Base-by-base conservation (phyloP, 2,888 invertebrate genomes). In the Scaptomyza polygonia region DNA sequence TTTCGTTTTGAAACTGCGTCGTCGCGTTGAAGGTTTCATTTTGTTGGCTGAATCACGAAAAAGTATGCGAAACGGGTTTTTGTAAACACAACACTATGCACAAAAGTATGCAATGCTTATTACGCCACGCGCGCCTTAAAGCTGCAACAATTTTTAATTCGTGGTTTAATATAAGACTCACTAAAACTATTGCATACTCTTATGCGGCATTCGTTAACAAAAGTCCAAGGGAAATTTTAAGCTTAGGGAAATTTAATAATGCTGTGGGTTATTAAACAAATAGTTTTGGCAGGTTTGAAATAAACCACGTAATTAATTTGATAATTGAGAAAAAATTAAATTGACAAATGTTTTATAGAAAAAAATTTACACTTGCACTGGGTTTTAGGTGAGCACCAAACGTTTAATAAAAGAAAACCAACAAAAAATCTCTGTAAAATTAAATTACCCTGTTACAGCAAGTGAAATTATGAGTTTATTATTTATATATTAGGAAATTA, bases 1-100 rank as follows among this genome's bases (percentile, higher is more conserved):
- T 79, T 91, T 91, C 30, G 88, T 88, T 76, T 90, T 91, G 61
- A 90, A 89, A 77, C 91, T 91, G 65, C 86, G 90, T 36, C 91
- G 90, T 66, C 91, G 83, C 55, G 91, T 88, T 53, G 89, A 89
- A 56, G 91, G 80, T 80, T 90, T 91, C 81, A 90, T 78, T 62
- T 36, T 52, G 30, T 3, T n/a, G 14, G 27, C 52, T 42, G 65
- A 25, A 18, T 27, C 8, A 47, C n/a, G 5, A 18, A 45, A 59
- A 67, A 67, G 42, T 72, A 76, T 69, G 86, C 86, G 47, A 58
- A 58, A 1, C 30, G n/a, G n/a, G 27, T 57, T 49, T 67, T 11
- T 7, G 14, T 21, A 39, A 7, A 8, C 7, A 34, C 21, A 14
- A 27, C 16, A 5, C 8, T 8, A 3, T 2, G 55, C 75, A 8